A percentile compares a stretch with the other conserved stretches of the same genome.
Conservation (phyloP, 2,113 vertebrate species). For the Scomber colias region DNA sequence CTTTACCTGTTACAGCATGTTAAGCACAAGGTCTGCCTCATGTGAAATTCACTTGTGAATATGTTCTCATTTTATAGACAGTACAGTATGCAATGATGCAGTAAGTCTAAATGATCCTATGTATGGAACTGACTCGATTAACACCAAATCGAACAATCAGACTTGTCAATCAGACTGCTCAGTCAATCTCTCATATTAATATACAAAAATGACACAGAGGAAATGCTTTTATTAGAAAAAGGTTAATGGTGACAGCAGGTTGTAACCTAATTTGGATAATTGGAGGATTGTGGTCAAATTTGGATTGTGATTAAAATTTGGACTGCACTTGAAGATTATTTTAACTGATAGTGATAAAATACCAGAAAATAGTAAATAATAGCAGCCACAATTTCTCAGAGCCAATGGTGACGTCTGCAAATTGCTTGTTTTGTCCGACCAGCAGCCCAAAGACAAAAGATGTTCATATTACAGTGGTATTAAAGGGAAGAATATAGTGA, state of each 20-base stretch:
- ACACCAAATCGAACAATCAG: neutral
- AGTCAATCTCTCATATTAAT: neutral
- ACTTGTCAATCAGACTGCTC: neutral
- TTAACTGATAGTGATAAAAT: neutral
- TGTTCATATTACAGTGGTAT: neutral
- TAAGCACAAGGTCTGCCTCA: neutral
- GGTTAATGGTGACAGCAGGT: neutral
- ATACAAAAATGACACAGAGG: neutral
- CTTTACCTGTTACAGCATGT: slow-evolving; percentile 27
- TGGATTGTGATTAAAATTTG: neutral
- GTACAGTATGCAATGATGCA: neutral
- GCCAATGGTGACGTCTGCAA: neutral
- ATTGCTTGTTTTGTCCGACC: neutral
- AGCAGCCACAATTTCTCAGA: neutral
- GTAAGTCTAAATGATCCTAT: neutral
- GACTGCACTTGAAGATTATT: neutral
- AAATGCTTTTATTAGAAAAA: neutral
- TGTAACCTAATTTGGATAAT: slow-evolving; percentile 5
- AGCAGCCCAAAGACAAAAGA: neutral
- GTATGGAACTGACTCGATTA: neutral
- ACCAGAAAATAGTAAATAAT: neutral
- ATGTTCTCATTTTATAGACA: neutral
- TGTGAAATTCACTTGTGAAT: neutral
- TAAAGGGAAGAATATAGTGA: neutral
- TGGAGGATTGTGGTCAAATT: neutral